Evolutionary conservation across 2,797 vertebrate species (phyloP).

Genomic region (Phylloscopus collybita): DNA sequence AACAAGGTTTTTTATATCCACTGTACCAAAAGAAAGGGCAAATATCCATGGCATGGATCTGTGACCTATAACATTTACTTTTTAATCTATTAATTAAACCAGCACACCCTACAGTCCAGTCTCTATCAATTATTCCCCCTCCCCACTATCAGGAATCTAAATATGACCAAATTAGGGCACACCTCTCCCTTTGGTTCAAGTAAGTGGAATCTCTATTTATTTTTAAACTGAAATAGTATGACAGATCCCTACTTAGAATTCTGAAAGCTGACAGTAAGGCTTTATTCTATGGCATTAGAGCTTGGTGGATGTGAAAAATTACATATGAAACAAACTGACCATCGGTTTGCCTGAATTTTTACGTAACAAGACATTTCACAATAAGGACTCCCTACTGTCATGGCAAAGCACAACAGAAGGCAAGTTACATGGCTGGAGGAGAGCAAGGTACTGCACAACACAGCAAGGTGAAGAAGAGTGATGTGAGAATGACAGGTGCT

Average conservation of each 20-base stretch:
- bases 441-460: not conserved
- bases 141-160: not conserved
- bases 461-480: not conserved
- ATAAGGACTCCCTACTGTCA: not conserved
- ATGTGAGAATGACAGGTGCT: not conserved
- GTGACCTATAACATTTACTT: not conserved
- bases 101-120: not conserved
- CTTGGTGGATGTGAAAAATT: not conserved
- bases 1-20: not conserved
- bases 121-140: not conserved
- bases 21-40: not conserved
- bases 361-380: not conserved
- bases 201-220: not conserved
- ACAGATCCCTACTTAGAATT: not conserved
- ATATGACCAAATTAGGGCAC: not conserved
- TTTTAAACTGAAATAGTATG: slow-evolving; percentile 4
- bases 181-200: not conserved
- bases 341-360: not conserved
- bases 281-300: not conserved
- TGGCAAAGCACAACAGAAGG: not conserved
- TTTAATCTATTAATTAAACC: slow-evolving; percentile 1
- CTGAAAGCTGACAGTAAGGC: not conserved
- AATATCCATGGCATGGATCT: not conserved
- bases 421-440: not conserved
- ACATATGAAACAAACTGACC: not conserved